Evolutionary conservation across 2,113 vertebrate genomes (phyloP).

Genomic region (Panurus biarmicus): DNA sequence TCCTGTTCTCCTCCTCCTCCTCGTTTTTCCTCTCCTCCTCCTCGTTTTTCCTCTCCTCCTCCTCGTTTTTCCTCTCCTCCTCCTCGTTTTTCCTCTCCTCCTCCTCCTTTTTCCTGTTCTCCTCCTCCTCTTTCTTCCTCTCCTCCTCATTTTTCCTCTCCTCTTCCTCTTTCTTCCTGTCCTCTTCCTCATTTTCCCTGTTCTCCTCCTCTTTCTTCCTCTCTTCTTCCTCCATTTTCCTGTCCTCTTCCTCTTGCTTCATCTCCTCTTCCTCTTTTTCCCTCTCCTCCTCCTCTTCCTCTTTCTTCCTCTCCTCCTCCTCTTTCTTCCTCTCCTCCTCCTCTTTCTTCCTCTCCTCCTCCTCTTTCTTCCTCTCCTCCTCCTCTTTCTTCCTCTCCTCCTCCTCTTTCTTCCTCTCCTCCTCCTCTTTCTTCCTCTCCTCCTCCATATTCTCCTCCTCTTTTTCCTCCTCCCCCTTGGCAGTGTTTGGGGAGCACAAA

Average conservation of each 20-base stretch:
- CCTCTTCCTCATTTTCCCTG: neutral
- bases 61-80: neutral
- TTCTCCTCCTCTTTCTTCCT: neutral
- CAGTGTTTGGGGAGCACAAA: conserved; percentile 36
- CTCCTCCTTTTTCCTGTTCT: neutral
- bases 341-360: fast-evolving
- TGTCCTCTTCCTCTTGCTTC: fast-evolving
- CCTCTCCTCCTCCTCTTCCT: neutral
- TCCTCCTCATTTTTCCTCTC: neutral
- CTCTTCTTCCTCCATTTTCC: neutral
- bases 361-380: fast-evolving
- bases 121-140: neutral
- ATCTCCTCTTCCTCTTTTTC: fast-evolving
- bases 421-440: neutral
- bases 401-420: too few relatives aligned
- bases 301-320: fast-evolving
- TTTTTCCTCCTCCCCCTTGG: neutral
- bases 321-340: fast-evolving
- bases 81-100: neutral
- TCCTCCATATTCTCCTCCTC: fast-evolving
- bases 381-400: fast-evolving
- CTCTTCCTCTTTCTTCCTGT: fast-evolving
- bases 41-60: too few relatives aligned
- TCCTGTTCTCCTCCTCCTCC: too few relatives aligned
- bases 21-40: neutral